Base-by-base conservation (phyloP, 2,888 invertebrate species). In the Diaphora mendica region DNA sequence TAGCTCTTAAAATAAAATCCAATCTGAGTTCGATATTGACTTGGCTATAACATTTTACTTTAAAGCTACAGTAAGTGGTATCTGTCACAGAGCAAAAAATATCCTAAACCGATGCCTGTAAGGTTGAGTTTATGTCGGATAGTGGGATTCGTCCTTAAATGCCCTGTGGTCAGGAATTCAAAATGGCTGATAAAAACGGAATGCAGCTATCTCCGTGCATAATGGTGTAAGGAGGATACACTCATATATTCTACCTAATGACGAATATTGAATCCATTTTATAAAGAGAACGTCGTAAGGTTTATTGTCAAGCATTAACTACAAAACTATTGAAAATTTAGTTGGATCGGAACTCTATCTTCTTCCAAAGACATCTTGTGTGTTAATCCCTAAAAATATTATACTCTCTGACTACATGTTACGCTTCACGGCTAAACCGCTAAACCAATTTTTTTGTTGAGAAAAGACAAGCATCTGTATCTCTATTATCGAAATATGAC, bases 161-260 rank as follows among this genome's bases (percentile, higher is more conserved):
- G 77, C 76, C 79, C 80, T 72, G 78, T 70, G 79, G 71, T 30
- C 68, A 80, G 86, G 86, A 86, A 86, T 86, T 82, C 79, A 79
- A 85, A 86, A 85, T 83, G 82, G 76, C 80, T 84, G 86, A 83
- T 84, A 83, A 81, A 83, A 80, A 62, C 77, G 80, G 86, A 78
- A 84, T 85, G n/a, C 73, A 71, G 68, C 73, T 83, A 84, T 85
- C 81, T 78, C 72, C 69, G 77, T 71, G 71, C 30, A 62, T 77
- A 76, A 74, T 79, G 78, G 74, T 72, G 73, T 79, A 73, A 80
- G 83, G 78, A 82, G 78, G 79, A 82, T 75, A 75, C 66, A 59
- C 72, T 77, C 79, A 79, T 76, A 72, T 82, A 75, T 67, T 62
- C 77, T 30, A 30, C 15, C 15, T 15, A 55, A 3, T 59, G 15